These are phyloP conservation scores for Telenomus remus DNA, from an alignment of 1,140 invertebrate genomes.

Conservation along the genomic window DNA sequence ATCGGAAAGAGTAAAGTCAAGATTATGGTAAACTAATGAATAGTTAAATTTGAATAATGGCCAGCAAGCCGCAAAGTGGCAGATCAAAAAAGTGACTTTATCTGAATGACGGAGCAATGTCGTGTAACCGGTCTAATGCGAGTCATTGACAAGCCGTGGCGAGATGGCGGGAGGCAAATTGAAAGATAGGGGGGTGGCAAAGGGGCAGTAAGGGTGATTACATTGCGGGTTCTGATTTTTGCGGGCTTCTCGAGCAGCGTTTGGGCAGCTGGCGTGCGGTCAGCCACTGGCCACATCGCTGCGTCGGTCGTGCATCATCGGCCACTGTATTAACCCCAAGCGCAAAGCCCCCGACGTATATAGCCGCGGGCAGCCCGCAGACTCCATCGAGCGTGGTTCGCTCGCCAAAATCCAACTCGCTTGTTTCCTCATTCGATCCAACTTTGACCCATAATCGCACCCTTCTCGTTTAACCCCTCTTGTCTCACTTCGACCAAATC, in stretches of 20 bases:
- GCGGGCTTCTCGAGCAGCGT: slow-evolving; percentile 64
- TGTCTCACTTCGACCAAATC: not conserved
- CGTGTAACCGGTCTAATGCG: slow-evolving; percentile 18
- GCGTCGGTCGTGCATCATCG: slow-evolving; percentile 73
- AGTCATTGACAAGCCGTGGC: slow-evolving; percentile 27
- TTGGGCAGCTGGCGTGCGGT: slow-evolving; percentile 72
- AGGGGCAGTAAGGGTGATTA: slow-evolving; percentile 35
- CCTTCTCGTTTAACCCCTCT: not conserved
- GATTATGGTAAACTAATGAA: not conserved
- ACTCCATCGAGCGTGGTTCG: slow-evolving; percentile 47
- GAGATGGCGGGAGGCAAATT: slow-evolving; percentile 19
- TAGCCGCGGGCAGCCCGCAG: slow-evolving; percentile 53
- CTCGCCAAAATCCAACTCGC: slow-evolving; percentile 27
- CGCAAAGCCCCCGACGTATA: slow-evolving; percentile 59
- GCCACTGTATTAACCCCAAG: slow-evolving; percentile 70
- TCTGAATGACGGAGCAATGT: slow-evolving; percentile 7
- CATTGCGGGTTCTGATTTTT: slow-evolving; percentile 68
- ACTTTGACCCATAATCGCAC: slow-evolving; percentile 25
- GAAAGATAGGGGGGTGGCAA: slow-evolving; percentile 11
- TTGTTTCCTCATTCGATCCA: slow-evolving; percentile 27
- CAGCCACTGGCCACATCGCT: slow-evolving; percentile 66
- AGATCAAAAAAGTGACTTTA: slow-evolving; percentile 25
- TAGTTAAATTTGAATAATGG: not conserved
- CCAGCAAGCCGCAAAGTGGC: slow-evolving; percentile 4
- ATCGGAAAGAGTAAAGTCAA: too few relatives aligned